Conservation (phyloP, 2,113 vertebrate species). For the Micromys minutus region DNA sequence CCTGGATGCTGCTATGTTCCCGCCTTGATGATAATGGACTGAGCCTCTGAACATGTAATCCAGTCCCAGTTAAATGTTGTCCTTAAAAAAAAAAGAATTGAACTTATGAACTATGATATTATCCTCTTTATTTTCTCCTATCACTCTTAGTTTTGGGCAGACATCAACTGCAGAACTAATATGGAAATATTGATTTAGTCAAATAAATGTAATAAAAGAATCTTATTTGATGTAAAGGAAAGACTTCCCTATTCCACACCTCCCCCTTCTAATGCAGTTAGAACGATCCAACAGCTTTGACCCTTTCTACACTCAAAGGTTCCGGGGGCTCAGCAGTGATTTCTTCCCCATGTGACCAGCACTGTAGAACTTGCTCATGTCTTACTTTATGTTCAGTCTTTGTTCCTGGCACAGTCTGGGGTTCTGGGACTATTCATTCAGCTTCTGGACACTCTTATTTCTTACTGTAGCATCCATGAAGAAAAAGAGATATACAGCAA, state of each 20-base stretch:
- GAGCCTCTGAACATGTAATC: no score
- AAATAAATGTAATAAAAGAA: neutral
- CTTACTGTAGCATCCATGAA: neutral
- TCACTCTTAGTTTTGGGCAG: neutral
- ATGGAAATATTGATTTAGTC: neutral
- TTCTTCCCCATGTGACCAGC: neutral
- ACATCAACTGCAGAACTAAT: neutral
- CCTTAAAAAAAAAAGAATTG: neutral
- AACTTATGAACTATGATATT: neutral
- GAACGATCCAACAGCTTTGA: no score
- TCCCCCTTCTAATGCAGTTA: neutral
- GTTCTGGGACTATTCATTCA: neutral
- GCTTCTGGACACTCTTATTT: neutral
- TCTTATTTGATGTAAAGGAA: neutral
- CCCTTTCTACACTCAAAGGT: neutral
- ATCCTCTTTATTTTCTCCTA: neutral
- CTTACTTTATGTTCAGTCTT: neutral
- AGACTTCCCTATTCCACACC: accelerated
- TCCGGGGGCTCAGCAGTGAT: neutral
- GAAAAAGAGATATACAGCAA: neutral
- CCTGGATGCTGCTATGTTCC: no score
- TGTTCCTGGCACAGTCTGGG: neutral
- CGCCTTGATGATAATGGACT: no score
- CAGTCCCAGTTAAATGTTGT: no score
- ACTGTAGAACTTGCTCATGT: neutral